These are phyloP conservation scores for Hecatera dysodea DNA, from an alignment of 2,888 invertebrate species.

Conservation along the genomic window DNA sequence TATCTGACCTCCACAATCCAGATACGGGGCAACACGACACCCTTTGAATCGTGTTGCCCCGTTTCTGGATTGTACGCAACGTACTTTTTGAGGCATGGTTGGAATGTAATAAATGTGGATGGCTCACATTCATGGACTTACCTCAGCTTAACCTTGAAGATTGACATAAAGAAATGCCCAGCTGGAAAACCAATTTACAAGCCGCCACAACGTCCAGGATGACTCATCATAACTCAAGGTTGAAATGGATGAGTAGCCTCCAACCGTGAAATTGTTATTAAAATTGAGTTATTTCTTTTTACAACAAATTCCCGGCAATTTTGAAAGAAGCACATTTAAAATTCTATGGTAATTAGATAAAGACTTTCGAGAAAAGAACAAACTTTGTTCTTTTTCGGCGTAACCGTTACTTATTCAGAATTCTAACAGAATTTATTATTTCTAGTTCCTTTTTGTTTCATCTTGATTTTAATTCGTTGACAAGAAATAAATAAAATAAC, in stretches of 20 bases:
- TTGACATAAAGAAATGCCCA: too few relatives aligned
- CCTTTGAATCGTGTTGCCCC: too few relatives aligned
- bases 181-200: not conserved
- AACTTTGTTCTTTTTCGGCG: not conserved
- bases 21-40: not conserved
- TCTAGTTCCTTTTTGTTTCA: not conserved
- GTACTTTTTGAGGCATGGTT: not conserved
- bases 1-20: not conserved
- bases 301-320: slow-evolving; percentile 17
- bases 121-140: too few relatives aligned
- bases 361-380: slow-evolving; percentile 4
- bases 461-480: not conserved
- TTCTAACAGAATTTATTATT: slow-evolving; percentile 12
- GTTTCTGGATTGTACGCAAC: not conserved
- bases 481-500: not conserved
- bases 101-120: not conserved
- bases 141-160: too few relatives aligned
- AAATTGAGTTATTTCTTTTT: slow-evolving; percentile 28
- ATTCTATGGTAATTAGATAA: slow-evolving; percentile 33
- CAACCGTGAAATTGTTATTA: slow-evolving; percentile 31
- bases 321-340: slow-evolving; percentile 21
- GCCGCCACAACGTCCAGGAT: not conserved
- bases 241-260: slow-evolving; percentile 13
- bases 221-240: slow-evolving; percentile 18
- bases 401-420: not conserved